Evolutionary conservation across 2,888 invertebrate genomes (phyloP).

Genomic region (Eurois occulta): DNA sequence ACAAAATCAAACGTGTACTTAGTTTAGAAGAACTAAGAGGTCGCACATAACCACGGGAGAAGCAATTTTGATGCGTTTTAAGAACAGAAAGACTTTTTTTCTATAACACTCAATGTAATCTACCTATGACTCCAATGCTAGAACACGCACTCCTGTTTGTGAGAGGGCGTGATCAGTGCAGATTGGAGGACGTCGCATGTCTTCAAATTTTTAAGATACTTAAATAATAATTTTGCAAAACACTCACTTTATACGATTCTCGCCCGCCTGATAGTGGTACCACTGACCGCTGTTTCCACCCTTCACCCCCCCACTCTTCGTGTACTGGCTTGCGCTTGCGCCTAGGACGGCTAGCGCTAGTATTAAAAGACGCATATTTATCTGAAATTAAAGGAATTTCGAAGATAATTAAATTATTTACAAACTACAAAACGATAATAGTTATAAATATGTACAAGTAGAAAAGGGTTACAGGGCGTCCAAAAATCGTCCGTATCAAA

Average conservation of each 20-base stretch:
- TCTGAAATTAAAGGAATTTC: constrained; percentile 49
- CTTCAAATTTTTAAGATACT: neutral
- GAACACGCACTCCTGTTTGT: neutral
- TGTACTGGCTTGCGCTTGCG: constrained; percentile 67
- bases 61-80: too few species aligned
- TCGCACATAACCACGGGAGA: too few species aligned
- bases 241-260: constrained; percentile 73
- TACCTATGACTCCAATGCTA: neutral
- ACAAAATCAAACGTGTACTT: too few species aligned
- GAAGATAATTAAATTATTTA: too few species aligned
- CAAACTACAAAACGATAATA: too few species aligned
- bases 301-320: constrained; percentile 77
- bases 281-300: constrained; percentile 73
- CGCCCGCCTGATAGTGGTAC: constrained; percentile 69
- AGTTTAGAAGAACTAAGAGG: too few species aligned
- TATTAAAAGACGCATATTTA: constrained; percentile 68
- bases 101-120: neutral
- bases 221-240: neutral
- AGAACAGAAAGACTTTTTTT: neutral
- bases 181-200: neutral
- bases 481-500: too few species aligned
- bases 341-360: constrained; percentile 69
- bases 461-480: too few species aligned
- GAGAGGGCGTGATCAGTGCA: neutral
- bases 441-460: too few species aligned